Evolutionary conservation across 2,113 vertebrate genomes (phyloP).

Genomic region (Cyprinodon tularosa): DNA sequence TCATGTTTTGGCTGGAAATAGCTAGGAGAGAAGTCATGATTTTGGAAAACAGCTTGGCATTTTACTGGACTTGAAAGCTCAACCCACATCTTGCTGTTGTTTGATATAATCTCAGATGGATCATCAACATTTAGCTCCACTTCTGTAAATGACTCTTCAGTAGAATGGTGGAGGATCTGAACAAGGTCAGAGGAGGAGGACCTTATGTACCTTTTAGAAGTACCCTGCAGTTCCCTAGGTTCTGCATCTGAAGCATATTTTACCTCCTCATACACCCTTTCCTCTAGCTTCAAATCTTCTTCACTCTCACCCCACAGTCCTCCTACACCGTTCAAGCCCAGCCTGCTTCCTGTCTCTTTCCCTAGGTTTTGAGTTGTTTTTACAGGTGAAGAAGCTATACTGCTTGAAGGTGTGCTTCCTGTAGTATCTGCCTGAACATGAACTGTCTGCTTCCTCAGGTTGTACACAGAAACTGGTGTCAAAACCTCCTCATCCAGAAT

Average conservation of each 20-base stretch:
- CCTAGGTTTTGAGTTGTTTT: conserved; percentile 46
- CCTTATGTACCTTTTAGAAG: conserved; percentile 6
- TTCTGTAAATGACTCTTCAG: conserved; percentile 82
- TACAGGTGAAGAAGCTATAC: conserved; percentile 54
- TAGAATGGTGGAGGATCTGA: conserved; percentile 69
- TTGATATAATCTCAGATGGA: conserved; percentile 71
- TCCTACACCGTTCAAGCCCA: conserved; percentile 17
- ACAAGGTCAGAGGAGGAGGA: conserved; percentile 59
- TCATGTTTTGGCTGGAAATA: conserved; percentile 41
- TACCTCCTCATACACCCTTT: conserved; percentile 71
- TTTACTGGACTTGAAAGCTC: conserved; percentile 56
- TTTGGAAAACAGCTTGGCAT: conserved; percentile 68
- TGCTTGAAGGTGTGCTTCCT: conserved; percentile 43
- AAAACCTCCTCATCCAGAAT: conserved; percentile 80
- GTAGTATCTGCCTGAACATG: conserved; percentile 38
- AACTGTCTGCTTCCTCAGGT: conserved; percentile 55
- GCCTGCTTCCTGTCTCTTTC: conserved; percentile 30
- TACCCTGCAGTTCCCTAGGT: conserved; percentile 39
- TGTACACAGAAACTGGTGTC: conserved; percentile 70
- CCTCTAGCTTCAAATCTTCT: conserved; percentile 54
- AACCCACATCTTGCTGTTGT: conserved; percentile 37
- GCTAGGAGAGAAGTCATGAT: conserved; percentile 51
- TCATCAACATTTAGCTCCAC: conserved; percentile 83
- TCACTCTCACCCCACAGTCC: conserved; percentile 21
- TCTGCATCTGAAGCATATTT: conserved; percentile 34